Evolutionary conservation across 2,113 vertebrate species (phyloP).

Genomic region (Notechis scutatus): DNA sequence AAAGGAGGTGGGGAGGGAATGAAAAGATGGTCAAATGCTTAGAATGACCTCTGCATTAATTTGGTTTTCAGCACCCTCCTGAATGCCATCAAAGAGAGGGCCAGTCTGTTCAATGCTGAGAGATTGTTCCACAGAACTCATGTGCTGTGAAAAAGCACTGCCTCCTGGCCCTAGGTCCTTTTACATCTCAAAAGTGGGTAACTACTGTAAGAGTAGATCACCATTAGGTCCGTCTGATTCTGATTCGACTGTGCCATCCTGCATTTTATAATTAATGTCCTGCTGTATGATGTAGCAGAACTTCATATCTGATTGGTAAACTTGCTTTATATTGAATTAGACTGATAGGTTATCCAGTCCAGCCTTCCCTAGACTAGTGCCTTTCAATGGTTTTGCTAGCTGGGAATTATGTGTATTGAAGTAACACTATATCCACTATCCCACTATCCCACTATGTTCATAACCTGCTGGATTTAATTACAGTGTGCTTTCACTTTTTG

Average conservation of each 20-base stretch:
- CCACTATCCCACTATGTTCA: neutral
- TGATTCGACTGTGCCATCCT: neutral
- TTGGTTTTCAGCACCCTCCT: neutral
- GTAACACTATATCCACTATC: too few relatives aligned
- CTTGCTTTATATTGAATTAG: neutral
- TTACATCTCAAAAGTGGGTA: neutral
- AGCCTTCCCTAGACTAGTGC: neutral
- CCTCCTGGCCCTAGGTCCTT: neutral
- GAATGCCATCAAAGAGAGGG: neutral
- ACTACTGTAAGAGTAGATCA: neutral
- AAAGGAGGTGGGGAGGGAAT: neutral
- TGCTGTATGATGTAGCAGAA: neutral
- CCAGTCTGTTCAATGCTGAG: neutral
- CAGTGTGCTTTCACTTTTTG: neutral
- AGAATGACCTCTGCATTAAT: neutral
- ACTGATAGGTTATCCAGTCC: neutral
- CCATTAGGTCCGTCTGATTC: neutral
- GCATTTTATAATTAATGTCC: neutral
- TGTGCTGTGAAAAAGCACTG: neutral
- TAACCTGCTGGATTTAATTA: neutral
- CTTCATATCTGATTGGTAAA: neutral
- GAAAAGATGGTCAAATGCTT: neutral
- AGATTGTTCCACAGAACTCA: neutral
- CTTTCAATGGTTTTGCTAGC: neutral
- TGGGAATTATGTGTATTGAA: neutral